A percentile compares a stretch with the other conserved stretches of the same genome.
These are phyloP conservation scores for Rynchops niger DNA, from an alignment of 2,113 vertebrate species.

Conservation along the genomic window DNA sequence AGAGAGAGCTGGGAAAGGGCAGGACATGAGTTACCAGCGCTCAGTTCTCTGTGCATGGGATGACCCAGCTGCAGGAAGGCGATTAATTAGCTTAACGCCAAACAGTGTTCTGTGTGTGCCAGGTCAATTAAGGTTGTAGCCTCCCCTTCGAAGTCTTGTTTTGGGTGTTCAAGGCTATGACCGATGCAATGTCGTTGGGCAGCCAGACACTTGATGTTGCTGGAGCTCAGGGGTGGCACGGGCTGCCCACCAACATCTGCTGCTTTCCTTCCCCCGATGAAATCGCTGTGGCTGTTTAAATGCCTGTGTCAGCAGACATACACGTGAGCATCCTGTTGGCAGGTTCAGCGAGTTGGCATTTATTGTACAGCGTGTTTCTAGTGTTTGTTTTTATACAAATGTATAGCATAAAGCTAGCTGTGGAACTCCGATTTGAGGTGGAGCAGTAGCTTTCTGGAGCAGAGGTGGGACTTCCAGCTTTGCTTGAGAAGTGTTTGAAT, in stretches of 20 bases:
- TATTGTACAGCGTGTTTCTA: not conserved
- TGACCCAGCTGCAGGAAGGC: not conserved
- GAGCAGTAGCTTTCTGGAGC: not conserved
- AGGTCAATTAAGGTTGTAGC: not conserved
- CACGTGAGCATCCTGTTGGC: not conserved
- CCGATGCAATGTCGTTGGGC: fast-evolving
- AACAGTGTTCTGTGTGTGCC: not conserved
- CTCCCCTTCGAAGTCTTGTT: not conserved
- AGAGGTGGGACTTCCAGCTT: not conserved
- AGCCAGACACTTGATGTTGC: not conserved
- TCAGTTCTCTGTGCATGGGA: not conserved
- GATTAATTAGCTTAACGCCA: not conserved
- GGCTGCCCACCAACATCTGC: not conserved
- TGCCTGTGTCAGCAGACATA: not conserved
- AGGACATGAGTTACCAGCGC: not conserved
- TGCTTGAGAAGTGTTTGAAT: not conserved
- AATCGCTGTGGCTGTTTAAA: not conserved
- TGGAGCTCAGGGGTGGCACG: not conserved
- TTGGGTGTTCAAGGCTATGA: not conserved
- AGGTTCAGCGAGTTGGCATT: not conserved
- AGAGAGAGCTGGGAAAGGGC: not conserved
- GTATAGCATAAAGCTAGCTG: not conserved
- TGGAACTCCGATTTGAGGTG: not conserved
- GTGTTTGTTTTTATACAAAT: not conserved
- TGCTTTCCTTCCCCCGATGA: not conserved